Evolutionary conservation across 2,888 invertebrate genomes (phyloP).

Genomic region (Cephus runcator): DNA sequence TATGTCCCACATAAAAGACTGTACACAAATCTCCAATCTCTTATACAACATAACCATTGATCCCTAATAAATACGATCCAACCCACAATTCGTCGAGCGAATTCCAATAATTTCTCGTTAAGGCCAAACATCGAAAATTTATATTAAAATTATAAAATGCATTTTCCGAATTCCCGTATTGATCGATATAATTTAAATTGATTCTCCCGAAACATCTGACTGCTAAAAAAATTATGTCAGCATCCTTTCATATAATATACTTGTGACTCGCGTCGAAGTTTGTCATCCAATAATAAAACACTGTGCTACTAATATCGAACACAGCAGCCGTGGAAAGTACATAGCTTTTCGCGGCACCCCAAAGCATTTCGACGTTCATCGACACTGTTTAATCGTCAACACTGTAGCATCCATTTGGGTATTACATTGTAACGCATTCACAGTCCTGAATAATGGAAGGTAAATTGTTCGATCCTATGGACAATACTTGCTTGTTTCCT

Average conservation of each 20-base stretch:
- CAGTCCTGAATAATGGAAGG: not conserved
- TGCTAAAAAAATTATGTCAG: not conserved
- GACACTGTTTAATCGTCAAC: not conserved
- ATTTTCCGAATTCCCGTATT: not conserved
- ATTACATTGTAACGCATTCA: not conserved
- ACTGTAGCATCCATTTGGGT: not conserved
- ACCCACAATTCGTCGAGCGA: not conserved
- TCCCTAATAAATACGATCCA: not conserved
- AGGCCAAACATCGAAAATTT: not conserved
- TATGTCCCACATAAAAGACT: too few species aligned
- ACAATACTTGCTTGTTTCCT: not conserved
- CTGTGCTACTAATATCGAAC: not conserved
- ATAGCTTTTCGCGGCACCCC: not conserved
- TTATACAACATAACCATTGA: not conserved
- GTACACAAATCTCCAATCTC: not conserved
- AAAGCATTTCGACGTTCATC: not conserved
- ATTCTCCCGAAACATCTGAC: not conserved
- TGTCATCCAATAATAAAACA: not conserved
- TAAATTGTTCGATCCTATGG: not conserved
- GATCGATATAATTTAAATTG: not conserved
- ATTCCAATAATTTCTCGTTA: not conserved
- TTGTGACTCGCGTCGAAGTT: not conserved
- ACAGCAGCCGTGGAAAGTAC: not conserved
- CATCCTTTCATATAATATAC: not conserved
- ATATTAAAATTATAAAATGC: not conserved